These are phyloP conservation scores for Mesorhabditis spiculigera DNA, from an alignment of 2,888 invertebrate species.

Conservation along the genomic window DNA sequence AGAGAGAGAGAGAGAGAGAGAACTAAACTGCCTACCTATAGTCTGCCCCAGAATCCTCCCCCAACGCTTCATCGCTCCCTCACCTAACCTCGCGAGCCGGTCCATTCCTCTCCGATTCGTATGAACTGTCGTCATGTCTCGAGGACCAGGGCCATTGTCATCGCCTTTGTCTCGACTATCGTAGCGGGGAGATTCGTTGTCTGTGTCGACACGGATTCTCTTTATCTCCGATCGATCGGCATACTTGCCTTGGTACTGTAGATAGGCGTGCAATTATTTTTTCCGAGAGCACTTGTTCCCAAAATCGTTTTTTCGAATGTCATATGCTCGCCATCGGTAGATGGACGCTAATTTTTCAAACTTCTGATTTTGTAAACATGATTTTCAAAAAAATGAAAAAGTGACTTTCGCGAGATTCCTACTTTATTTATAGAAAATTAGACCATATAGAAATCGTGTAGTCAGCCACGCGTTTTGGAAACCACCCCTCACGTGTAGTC, in stretches of 20 bases:
- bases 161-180: slow-evolving; percentile 41
- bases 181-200: slow-evolving; percentile 36
- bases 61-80: not conserved
- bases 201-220: slow-evolving; percentile 38
- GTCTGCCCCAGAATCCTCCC: not conserved
- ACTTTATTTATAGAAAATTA: no score
- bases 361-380: not conserved
- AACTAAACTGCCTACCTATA: slow-evolving; percentile 6
- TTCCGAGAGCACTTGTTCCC: not conserved
- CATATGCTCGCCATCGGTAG: not conserved
- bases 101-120: slow-evolving; percentile 14
- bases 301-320: no score
- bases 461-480: no score
- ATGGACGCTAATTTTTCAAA: not conserved
- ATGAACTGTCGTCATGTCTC: slow-evolving; percentile 34
- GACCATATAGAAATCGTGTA: no score
- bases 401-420: no score
- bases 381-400: no score
- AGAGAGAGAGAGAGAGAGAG: not conserved
- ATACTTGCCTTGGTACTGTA: slow-evolving; percentile 25
- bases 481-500: no score
- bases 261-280: not conserved
- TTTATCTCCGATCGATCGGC: slow-evolving; percentile 25
- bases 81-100: not conserved
- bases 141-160: slow-evolving; percentile 37